Percentiles rank a stretch among this genome's conserved stretches.
phyloP scores from a whole-genome alignment of 2,113 vertebrate species.

The Sinocyclocheilus anshuiensis region DNA sequence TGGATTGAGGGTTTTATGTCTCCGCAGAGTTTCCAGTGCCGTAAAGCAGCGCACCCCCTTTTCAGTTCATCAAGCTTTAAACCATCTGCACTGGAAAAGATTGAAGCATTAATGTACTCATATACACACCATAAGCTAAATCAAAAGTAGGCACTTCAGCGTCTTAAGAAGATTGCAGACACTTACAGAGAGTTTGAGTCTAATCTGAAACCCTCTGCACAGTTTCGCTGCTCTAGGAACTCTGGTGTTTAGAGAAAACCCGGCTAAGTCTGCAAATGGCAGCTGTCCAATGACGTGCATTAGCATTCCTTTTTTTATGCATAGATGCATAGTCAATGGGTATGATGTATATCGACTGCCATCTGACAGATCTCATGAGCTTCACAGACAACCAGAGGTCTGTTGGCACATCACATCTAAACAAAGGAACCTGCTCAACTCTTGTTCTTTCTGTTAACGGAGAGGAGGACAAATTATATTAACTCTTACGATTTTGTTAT shows the following conservation, averaged over 20 bases:
- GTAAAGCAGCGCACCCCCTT: slow-evolving; percentile 74
- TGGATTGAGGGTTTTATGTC: slow-evolving; percentile 78
- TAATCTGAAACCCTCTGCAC: slow-evolving; percentile 50
- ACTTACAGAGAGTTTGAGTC: slow-evolving; percentile 60
- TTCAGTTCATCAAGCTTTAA: slow-evolving; percentile 79
- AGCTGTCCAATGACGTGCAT: slow-evolving; percentile 16
- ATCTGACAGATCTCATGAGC: slow-evolving; percentile 11
- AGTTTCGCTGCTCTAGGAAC: slow-evolving; percentile 45
- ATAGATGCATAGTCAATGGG: background rate
- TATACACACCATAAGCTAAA: slow-evolving; percentile 70
- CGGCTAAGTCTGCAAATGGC: slow-evolving; percentile 34
- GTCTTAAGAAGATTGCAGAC: slow-evolving; percentile 65
- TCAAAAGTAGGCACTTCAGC: slow-evolving; percentile 69
- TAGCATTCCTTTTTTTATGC: slow-evolving; percentile 9
- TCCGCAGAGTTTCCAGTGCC: slow-evolving; percentile 75
- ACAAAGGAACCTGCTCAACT: slow-evolving; percentile 15
- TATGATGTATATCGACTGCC: slow-evolving; percentile 5
- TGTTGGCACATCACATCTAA: slow-evolving; percentile 17
- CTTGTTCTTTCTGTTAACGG: slow-evolving; percentile 1
- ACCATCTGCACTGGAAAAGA: slow-evolving; percentile 73
- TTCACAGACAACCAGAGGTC: slow-evolving; percentile 19
- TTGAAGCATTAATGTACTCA: slow-evolving; percentile 65
- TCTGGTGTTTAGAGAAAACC: slow-evolving; percentile 44
- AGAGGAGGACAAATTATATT: background rate
- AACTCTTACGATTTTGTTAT: slow-evolving; percentile 8